phyloP scores from a whole-genome alignment of 2,888 invertebrate genomes.

The Agelastica alni region DNA sequence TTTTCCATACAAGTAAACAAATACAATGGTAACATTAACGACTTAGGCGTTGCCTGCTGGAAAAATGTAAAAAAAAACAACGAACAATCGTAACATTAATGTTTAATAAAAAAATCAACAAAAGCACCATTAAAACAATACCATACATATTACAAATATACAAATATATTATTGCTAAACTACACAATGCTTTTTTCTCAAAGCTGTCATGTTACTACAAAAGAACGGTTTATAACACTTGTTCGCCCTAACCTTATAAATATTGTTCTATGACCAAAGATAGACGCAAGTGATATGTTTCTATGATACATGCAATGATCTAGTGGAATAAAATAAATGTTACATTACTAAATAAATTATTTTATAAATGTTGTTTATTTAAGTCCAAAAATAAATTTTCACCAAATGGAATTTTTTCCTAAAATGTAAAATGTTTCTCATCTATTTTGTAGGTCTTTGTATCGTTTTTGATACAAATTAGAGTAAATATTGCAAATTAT shows the following conservation, averaged over 20 bases:
- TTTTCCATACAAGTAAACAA: too few species aligned
- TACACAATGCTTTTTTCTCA: constrained; percentile 40
- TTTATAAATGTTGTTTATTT: too few species aligned
- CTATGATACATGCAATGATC: constrained; percentile 33
- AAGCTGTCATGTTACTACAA: constrained; percentile 33
- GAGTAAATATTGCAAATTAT: too few species aligned
- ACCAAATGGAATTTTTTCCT: too few species aligned
- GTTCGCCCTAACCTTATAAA: constrained; percentile 5
- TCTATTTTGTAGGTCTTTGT: too few species aligned
- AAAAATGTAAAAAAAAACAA: not conserved
- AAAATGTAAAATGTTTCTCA: too few species aligned
- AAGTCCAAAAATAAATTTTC: too few species aligned
- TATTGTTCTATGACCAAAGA: constrained; percentile 28
- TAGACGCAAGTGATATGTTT: constrained; percentile 43
- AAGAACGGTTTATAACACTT: constrained; percentile 13
- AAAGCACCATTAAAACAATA: constrained; percentile 47
- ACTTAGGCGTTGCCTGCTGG: too few species aligned
- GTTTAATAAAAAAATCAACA: constrained; percentile 47
- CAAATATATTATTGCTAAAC: constrained; percentile 52
- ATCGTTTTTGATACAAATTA: too few species aligned
- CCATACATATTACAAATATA: constrained; percentile 48
- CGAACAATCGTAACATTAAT: constrained; percentile 18
- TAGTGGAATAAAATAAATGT: constrained; percentile 17
- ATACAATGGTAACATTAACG: too few species aligned
- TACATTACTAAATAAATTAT: too few species aligned